Evolutionary conservation across 2,888 invertebrate species (phyloP).

Genomic region (Microplitis deprimator): DNA sequence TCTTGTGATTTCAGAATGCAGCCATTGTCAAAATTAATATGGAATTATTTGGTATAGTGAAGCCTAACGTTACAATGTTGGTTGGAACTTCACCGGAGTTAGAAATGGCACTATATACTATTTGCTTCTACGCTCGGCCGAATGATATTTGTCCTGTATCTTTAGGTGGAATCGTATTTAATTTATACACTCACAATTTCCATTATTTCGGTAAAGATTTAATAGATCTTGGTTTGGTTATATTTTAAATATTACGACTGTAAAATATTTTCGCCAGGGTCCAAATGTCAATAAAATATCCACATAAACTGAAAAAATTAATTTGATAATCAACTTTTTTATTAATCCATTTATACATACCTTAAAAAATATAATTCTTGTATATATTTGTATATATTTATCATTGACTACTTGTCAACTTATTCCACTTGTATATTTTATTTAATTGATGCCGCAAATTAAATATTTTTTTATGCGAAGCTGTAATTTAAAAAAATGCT

Average conservation of each 20-base stretch:
- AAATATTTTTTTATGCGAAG: too few species aligned
- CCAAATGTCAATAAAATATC: too few species aligned
- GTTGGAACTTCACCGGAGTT: slow-evolving; percentile 75
- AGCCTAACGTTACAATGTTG: slow-evolving; percentile 71
- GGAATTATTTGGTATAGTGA: slow-evolving; percentile 68
- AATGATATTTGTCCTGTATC: slow-evolving; percentile 71
- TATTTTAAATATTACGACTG: slow-evolving; percentile 47
- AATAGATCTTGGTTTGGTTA: slow-evolving; percentile 58
- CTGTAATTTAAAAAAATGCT: too few species aligned
- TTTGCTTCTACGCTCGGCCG: slow-evolving; percentile 74
- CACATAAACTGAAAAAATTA: too few species aligned
- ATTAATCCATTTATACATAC: too few species aligned
- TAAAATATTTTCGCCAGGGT: too few species aligned
- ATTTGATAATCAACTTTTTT: too few species aligned
- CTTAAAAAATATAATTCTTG: too few species aligned
- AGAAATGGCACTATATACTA: slow-evolving; percentile 76
- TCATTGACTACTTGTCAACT: too few species aligned
- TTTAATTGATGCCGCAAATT: too few species aligned
- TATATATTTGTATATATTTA: too few species aligned
- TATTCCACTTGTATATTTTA: too few species aligned
- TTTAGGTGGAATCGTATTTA: slow-evolving; percentile 69
- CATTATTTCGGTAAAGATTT: slow-evolving; percentile 58
- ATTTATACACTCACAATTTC: slow-evolving; percentile 64
- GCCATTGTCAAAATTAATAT: slow-evolving; percentile 69
- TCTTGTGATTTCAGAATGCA: slow-evolving; percentile 63